Evolutionary conservation across 2,113 vertebrate genomes (phyloP).

Genomic region (Ciconia maguari): DNA sequence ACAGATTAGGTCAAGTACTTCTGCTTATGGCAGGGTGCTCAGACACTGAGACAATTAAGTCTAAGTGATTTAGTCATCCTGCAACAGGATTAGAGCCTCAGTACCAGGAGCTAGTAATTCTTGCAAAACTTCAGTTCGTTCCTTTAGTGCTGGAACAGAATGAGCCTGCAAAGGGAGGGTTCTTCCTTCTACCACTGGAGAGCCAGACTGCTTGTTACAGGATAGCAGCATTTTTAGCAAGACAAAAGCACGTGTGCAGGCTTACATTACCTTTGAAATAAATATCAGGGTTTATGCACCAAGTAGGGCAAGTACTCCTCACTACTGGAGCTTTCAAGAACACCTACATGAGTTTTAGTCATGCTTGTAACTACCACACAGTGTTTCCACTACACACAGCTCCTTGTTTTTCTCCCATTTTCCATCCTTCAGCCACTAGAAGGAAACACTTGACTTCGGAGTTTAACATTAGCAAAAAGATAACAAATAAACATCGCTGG

Average conservation of each 20-base stretch:
- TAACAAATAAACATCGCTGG: neutral
- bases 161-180: neutral
- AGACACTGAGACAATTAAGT: neutral
- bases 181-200: neutral
- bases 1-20: neutral
- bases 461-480: neutral
- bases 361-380: neutral
- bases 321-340: neutral
- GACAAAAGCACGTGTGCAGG: neutral
- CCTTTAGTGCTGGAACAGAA: neutral
- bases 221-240: neutral
- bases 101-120: neutral
- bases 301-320: neutral
- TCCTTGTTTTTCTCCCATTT: neutral
- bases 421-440: neutral
- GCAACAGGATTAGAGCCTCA: neutral
- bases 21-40: neutral
- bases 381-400: neutral
- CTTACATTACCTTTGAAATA: neutral
- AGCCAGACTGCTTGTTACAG: neutral
- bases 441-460: neutral
- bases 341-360: neutral
- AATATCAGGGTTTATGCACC: neutral
- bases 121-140: neutral
- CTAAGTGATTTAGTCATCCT: neutral